phyloP scores from a whole-genome alignment of 2,888 invertebrate genomes.

The Meliscaeva auricollis region DNA sequence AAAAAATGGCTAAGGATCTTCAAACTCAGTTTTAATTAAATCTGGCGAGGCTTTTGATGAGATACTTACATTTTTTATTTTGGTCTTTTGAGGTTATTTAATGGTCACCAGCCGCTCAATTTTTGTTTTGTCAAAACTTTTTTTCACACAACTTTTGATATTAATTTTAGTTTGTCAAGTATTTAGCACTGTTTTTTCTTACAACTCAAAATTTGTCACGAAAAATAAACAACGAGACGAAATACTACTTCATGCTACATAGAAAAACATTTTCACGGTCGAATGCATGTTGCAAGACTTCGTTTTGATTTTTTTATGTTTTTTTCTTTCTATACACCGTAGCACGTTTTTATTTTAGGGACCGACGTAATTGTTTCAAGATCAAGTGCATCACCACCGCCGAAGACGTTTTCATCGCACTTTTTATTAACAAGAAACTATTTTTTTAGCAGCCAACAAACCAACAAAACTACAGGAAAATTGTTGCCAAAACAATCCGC shows the following conservation, averaged over 20 bases:
- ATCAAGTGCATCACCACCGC: conserved; percentile 53
- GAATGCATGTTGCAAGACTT: conserved; percentile 41
- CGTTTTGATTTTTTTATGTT: not conserved
- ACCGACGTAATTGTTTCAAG: conserved; percentile 65
- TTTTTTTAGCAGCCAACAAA: conserved; percentile 4
- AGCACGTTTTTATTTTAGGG: conserved; percentile 39
- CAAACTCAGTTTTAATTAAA: no score
- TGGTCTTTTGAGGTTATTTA: no score
- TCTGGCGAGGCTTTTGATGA: no score
- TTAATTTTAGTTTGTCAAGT: no score
- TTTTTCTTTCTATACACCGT: conserved; percentile 1
- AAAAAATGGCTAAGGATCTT: no score
- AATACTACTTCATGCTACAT: conserved; percentile 41
- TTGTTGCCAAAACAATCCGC: conserved; percentile 18
- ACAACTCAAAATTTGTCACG: conserved; percentile 13
- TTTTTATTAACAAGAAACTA: conserved; percentile 22
- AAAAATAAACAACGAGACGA: conserved; percentile 5
- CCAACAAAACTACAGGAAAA: conserved; percentile 10
- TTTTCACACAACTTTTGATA: no score
- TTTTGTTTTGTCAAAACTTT: no score
- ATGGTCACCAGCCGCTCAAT: no score
- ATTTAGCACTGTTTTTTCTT: no score
- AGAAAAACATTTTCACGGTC: conserved; percentile 40
- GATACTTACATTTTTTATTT: no score
- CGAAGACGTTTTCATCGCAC: conserved; percentile 2